Evolutionary conservation across 2,797 vertebrate genomes (phyloP).

Genomic region (Aeoliscus strigatus): DNA sequence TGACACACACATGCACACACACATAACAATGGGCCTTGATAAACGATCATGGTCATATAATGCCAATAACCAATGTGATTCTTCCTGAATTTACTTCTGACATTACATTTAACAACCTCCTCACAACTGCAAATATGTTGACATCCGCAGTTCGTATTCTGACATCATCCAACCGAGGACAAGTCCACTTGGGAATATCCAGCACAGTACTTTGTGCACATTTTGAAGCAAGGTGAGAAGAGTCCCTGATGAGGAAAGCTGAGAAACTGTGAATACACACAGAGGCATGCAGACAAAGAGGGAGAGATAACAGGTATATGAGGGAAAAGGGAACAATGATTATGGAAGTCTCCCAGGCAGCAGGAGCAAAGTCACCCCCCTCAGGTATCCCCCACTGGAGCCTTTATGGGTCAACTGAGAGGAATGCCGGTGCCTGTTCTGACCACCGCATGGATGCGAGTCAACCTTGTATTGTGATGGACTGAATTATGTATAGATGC

Average conservation of each 20-base stretch:
- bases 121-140: conserved; percentile 16
- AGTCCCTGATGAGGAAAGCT: conserved; percentile 47
- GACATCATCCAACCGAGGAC: conserved; percentile 11
- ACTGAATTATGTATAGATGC: conserved; percentile 53
- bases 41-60: too few relatives aligned
- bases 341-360: conserved; percentile 48
- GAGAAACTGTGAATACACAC: conserved; percentile 24
- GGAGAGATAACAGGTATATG: conserved; percentile 44
- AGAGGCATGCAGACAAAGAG: conserved; percentile 40
- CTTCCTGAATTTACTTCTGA: conserved; percentile 11
- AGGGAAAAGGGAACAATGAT: conserved; percentile 47
- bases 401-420: conserved; percentile 55
- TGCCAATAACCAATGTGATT: too few relatives aligned
- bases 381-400: conserved; percentile 21
- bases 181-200: conserved; percentile 18
- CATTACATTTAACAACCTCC: conserved; percentile 5
- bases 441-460: conserved; percentile 43
- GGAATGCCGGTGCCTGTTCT: conserved; percentile 27
- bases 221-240: conserved; percentile 40
- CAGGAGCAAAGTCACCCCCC: conserved; percentile 65
- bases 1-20: conserved; percentile 21
- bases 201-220: conserved; percentile 14
- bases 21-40: too few relatives aligned
- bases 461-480: conserved; percentile 41
- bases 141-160: conserved; percentile 23